Evolutionary conservation across 2,797 vertebrate genomes (phyloP).

Genomic region (Molothrus ater): DNA sequence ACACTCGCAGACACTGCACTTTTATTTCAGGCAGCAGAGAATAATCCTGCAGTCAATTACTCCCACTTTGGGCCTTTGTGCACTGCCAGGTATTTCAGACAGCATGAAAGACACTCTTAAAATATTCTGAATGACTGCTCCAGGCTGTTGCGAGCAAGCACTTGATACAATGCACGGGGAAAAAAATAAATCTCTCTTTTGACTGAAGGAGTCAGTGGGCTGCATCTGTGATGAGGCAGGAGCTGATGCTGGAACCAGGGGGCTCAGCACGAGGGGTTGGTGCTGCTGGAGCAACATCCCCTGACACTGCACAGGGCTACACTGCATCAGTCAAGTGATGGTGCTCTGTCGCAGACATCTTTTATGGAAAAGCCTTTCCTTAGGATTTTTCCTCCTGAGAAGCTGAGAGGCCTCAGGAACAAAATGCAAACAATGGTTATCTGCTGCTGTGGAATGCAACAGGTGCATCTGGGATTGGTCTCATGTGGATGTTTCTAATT

Average conservation of each 20-base stretch:
- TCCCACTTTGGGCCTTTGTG: constrained; percentile 52
- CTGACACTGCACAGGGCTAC: not conserved
- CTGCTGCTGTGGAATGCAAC: too few species aligned
- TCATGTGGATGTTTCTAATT: too few species aligned
- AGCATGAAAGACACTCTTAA: constrained; percentile 17
- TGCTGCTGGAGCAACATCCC: not conserved
- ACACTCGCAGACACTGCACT: not conserved
- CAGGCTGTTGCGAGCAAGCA: constrained; percentile 10
- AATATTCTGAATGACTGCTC: constrained; percentile 52
- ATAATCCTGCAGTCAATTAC: constrained; percentile 36
- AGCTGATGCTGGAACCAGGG: not conserved
- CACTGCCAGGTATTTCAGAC: constrained; percentile 45
- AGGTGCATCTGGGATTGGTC: too few species aligned
- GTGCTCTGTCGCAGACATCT: not conserved
- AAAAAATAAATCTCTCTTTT: not conserved
- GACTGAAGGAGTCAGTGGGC: not conserved
- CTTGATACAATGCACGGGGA: not conserved
- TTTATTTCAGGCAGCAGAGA: constrained; percentile 4
- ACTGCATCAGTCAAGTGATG: not conserved
- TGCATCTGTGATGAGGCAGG: not conserved
- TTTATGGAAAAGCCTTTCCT: too few species aligned
- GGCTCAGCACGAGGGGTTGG: not conserved
- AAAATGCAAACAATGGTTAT: too few species aligned
- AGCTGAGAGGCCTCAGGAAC: too few species aligned
- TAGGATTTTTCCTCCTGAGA: too few species aligned